Base-by-base conservation (phyloP, 2,888 invertebrate species). In the Hofmannophila pseudospretella region DNA sequence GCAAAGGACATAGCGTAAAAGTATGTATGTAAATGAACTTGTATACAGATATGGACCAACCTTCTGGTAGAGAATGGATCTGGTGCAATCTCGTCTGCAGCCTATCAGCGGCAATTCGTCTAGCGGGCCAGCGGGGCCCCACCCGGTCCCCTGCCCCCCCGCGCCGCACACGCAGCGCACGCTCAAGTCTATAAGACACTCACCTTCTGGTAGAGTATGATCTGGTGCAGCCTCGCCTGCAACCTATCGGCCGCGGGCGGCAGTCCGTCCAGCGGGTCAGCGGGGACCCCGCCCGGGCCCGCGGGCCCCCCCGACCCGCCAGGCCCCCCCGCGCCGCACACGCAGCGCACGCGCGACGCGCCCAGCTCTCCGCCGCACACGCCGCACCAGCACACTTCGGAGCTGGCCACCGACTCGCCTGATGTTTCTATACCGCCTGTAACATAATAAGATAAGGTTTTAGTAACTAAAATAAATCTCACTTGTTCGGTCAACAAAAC, bases 181-280 rank as follows among this genome's bases (percentile, higher is more conserved):
- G n/a, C 51, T 44, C 47, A 30, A 26, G 16, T 16, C 16, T n/a
- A n/a, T n/a, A 19, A 19, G 19, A 3, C 22, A 22, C 22, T 22
- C 63, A 94, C 95, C 90, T 91, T 92, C 67, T 94, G 92, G 50
- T 94, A 93, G 39, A 92, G 88, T 55, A 95, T 92, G 60, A 97
- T 93, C 76, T 95, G 94, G 67, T 93, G 92, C 59, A 97, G 88
- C 47, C 96, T 84, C 46, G 90, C 90, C 74, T 95, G 95, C 47
- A 93, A 88, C 43, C 93, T 91, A 65, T 93, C 93, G 45, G 89
- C 85, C 41, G 92, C 88, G 27, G 92, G 90, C 42, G 93, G 90
- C 61, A 95, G 84, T 29, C 95, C 95, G 74, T 95, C 94, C 28
- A 91, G 88, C 45, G 91, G 89, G 60, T 92, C 93, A 35, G 91